Evolutionary conservation across 2,888 invertebrate species (phyloP), one percentile per base, ranked within the genome.

Genomic region (Acanthococcus lagerstroemiae): DNA sequence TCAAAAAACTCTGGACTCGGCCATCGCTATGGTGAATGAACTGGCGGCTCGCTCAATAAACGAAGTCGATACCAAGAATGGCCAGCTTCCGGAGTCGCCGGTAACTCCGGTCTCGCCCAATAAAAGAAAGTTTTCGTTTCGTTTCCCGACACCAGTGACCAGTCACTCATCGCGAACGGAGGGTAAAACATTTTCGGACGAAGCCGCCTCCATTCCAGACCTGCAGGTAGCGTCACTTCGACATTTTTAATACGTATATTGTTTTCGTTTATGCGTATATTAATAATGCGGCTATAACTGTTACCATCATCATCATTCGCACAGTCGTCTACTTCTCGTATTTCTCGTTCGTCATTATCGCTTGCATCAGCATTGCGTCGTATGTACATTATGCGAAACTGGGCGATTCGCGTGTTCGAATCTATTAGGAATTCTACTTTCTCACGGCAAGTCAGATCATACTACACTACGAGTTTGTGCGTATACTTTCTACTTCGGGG

Each of bases 1-100:
- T 74, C 87, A 92, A 75, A 90, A 86, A 76, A 90, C 91, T 7
- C 80, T 96, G 68, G 91, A 95, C 72, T 89, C 89, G 21, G 95
- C 95, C 0, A 93, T 95, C 69, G 92, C 92, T 61, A 82, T 95
- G 78, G 95, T 94, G 21, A 92, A 92, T 76, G 93, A 95, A 78
- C 82, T 95, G 68, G 92, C 91, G 52, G 84, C 85, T 55, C 82
- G 83, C 80, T 86, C 76, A 71, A 79, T 78, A 77, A 72, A 74
- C 60, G 77, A 77, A 65, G 69, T 76, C 55, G 76, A 76, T 52
- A 60, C 57, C 21, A 61, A 67, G 55, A 63, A 61, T 26, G 68
- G 61, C 15, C 65, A 50, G 1, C 69, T 70, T 25, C 71, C 70
- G 6, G 72, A 73, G 5, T 78, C 76, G 65, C 82, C 80, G 48